These are phyloP conservation scores for Ips nitidus DNA, from an alignment of 1,140 invertebrate species.

Conservation along the genomic window DNA sequence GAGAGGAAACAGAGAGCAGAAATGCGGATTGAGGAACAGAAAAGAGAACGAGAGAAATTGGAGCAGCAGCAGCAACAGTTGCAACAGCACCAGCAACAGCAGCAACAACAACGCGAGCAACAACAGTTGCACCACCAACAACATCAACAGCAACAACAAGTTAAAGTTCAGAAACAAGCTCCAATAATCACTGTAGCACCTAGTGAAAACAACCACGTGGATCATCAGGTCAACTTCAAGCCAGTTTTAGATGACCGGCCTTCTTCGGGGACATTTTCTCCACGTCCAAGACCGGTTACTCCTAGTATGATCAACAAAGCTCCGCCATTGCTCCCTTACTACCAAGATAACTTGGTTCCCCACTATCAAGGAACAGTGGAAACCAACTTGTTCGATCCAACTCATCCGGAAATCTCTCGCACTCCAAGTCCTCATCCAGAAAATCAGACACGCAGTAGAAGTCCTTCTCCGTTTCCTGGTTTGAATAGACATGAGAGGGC, in stretches of 20 bases:
- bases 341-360: conserved; percentile 65
- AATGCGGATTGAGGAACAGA: conserved; percentile 36
- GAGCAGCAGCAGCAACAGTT: neutral
- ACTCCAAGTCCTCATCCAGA: conserved; percentile 58
- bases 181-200: conserved; percentile 41
- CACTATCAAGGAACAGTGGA: conserved; percentile 59
- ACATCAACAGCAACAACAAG: neutral
- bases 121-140: neutral
- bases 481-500: conserved; percentile 29
- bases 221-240: conserved; percentile 35
- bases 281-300: conserved; percentile 56
- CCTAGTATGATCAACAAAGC: conserved; percentile 67
- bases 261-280: conserved; percentile 39
- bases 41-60: conserved; percentile 10
- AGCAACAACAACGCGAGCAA: conserved; percentile 1
- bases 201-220: conserved; percentile 35
- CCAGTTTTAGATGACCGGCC: conserved; percentile 45
- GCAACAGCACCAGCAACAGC: neutral
- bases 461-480: conserved; percentile 49
- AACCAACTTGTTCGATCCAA: conserved; percentile 59
- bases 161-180: conserved; percentile 15
- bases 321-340: conserved; percentile 64
- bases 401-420: conserved; percentile 57
- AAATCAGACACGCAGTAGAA: conserved; percentile 42
- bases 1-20: conserved; percentile 38